Evolutionary conservation across 2,888 invertebrate genomes (phyloP), one percentile per base, ranked within the genome.

Genomic region (Melipona beecheii): DNA sequence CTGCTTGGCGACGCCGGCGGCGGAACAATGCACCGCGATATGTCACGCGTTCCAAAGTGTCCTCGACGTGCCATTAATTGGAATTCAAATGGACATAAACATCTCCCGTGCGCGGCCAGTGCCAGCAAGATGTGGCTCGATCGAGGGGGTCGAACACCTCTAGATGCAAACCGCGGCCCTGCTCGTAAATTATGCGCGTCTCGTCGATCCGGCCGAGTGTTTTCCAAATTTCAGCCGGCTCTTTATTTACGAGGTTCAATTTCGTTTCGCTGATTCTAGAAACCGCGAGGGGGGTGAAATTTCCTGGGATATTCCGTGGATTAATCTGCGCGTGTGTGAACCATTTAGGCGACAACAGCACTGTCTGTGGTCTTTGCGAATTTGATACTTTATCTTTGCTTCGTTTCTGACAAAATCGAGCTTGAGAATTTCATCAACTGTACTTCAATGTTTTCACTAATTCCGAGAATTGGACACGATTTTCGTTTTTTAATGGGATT

Each of bases 21-120:
- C 50, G 69, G 84, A 89, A 90, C 90, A 90, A 90, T 89, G 89
- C 86, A 78, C 86, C 87, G 88, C 90, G 87, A 90, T 90, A 90
- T 89, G 90, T 90, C 90, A 90, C 89, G 89, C 90, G 87, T 86
- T 83, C 89, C 90, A 90, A 91, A 91, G 88, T 90, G 89, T 90
- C 88, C 89, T 87, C 88, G 91, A 90, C 90, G 86, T 88, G 87
- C 90, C 89, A 91, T 91, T 91, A 91, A 91, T 91, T 91, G 91
- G 88, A 91, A 91, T 91, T 90, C 90, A 91, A 91, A 90, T 91
- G 90, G 88, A 90, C 88, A 89, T 86, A 89, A 89, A 89, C 89
- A 89, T 89, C 89, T 87, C 87, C 76, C 80, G 86, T 62, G 78
- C 80, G 84, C 76, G 78, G 54, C 81, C 79, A 84, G 79, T 72